Evolutionary conservation across 2,113 vertebrate species (phyloP), one percentile per base, ranked within the genome.

Genomic region (Ctenodactylus gundi): DNA sequence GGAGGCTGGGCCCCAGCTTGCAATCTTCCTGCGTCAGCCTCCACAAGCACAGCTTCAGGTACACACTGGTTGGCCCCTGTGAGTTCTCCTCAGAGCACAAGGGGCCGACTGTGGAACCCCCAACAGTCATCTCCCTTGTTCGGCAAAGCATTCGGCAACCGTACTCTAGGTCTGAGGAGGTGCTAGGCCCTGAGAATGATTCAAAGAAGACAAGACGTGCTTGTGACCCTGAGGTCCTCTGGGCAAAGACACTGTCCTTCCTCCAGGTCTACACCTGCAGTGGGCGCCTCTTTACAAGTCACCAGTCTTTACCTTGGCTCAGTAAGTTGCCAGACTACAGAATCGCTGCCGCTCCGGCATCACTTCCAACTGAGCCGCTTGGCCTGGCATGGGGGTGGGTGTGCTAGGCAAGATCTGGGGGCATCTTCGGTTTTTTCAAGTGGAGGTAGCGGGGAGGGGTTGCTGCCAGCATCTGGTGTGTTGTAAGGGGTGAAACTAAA

Each of bases 111-210:
- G 39, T 0, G 76, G 51, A 64, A 80, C 49, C 51, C 29, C 51
- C 70, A 91, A 77, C 82, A 78, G 51, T 87, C 34, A 76, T n/a
- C 68, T 62, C 53, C 88, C 23, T 90, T 82, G 77, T 51, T 94
- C 55, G 31, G 68, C 65, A 72, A 85, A 55, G n/a, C 41, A 68
- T 58, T 76, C 68, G 29, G 27, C 21, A 23, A n/a, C n/a, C 9
- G 13, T 85, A 62, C 90, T 85, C 65, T 90, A 82, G 29, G 11
- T 58, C 82, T 20, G 36, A 10, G 25, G 20, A 88, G 72, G 41
- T 29, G n/a, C 6, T 41, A 20, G 31, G 49, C 25, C 29, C 64
- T 46, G 21, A 27, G 36, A n/a, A 82, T 29, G 31, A 81, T 39
- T 85, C 27, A 65, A 58, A 94, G 72, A 91, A 27, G 46, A 90